These are phyloP conservation scores for Pedicia rivosa DNA, from an alignment of 2,888 invertebrate species.

Conservation along the genomic window DNA sequence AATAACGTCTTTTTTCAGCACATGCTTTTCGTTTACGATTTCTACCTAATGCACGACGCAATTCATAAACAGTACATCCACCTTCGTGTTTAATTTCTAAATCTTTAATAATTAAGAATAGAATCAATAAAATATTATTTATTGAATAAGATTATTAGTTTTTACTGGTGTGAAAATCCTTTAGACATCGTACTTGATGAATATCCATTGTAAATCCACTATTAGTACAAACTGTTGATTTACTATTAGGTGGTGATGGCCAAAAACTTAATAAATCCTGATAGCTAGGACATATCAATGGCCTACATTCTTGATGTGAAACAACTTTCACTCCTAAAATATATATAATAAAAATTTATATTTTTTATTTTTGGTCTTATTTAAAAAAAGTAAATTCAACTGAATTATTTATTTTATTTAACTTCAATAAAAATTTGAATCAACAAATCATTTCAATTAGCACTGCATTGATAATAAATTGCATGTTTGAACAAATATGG, in stretches of 20 bases:
- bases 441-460: too few species aligned
- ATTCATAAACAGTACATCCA: conserved; percentile 17
- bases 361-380: not conserved
- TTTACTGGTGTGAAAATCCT: conserved; percentile 15
- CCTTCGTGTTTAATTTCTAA: conserved; percentile 18
- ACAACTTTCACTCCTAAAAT: conserved; percentile 6
- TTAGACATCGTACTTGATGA: conserved; percentile 18
- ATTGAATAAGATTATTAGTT: conserved; percentile 1
- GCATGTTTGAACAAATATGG: too few species aligned
- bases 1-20: conserved; percentile 14
- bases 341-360: conserved; percentile 1
- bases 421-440: too few species aligned
- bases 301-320: conserved; percentile 8
- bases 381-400: too few species aligned
- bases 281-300: conserved; percentile 10
- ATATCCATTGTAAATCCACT: conserved; percentile 19
- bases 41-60: conserved; percentile 11
- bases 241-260: too few species aligned
- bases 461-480: too few species aligned
- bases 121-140: not conserved
- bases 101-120: conserved; percentile 11
- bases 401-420: too few species aligned
- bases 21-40: conserved; percentile 12
- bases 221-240: conserved; percentile 16
- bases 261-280: conserved; percentile 11